Evolutionary conservation across 2,797 vertebrate species (phyloP).

Genomic region (Falco naumanni): DNA sequence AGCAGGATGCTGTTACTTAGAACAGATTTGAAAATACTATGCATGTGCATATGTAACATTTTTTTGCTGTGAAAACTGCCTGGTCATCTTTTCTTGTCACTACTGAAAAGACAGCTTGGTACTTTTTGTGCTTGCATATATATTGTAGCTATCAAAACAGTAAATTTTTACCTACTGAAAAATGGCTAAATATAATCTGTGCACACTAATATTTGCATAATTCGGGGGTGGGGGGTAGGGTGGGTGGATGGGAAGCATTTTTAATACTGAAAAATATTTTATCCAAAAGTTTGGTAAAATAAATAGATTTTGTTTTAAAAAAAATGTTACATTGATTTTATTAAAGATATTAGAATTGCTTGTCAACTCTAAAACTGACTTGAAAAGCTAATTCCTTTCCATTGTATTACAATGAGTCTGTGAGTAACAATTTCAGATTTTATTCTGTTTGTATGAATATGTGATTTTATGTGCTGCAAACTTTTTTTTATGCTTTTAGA

Average conservation of each 20-base stretch:
- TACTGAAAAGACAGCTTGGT: neutral
- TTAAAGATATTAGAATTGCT: neutral
- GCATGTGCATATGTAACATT: fast-evolving
- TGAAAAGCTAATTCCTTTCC: neutral
- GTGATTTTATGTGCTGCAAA: neutral
- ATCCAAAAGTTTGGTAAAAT: neutral
- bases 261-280: neutral
- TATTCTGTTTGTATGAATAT: neutral
- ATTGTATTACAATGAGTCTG: neutral
- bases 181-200: neutral
- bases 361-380: neutral
- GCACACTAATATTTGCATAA: fast-evolving
- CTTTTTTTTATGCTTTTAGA: neutral
- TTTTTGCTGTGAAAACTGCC: neutral
- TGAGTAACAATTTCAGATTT: neutral
- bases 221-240: neutral
- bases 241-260: neutral
- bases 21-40: neutral
- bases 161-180: neutral
- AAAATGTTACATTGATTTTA: neutral
- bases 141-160: neutral
- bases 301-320: neutral
- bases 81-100: neutral
- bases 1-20: neutral
- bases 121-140: neutral